These are phyloP conservation scores for Hartigia nigra DNA, from an alignment of 2,888 invertebrate species.

Conservation along the genomic window DNA sequence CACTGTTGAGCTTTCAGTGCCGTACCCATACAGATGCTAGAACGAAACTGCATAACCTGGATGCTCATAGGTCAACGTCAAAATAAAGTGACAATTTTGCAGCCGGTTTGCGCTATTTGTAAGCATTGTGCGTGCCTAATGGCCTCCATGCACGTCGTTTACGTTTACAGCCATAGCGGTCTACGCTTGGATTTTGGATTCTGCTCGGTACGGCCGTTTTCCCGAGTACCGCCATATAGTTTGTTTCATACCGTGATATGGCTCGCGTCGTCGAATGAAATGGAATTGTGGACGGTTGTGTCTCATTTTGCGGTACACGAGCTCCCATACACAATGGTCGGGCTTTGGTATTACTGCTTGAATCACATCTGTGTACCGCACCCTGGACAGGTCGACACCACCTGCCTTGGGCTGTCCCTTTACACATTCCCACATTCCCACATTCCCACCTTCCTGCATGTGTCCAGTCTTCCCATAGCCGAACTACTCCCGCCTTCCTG, in stretches of 20 bases:
- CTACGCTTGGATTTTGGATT: not conserved
- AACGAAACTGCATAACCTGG: not conserved
- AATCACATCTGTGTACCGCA: conserved; percentile 11
- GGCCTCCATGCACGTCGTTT: conserved; percentile 45
- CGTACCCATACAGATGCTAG: not conserved
- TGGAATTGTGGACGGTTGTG: conserved; percentile 32
- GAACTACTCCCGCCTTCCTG: not conserved
- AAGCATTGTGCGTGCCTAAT: conserved; percentile 46
- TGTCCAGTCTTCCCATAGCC: not conserved
- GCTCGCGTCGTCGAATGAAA: conserved; percentile 39
- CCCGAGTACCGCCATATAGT: not conserved
- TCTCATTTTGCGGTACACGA: conserved; percentile 41
- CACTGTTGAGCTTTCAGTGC: not conserved
- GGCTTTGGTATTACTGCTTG: conserved; percentile 6
- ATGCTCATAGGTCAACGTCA: conserved; percentile 34
- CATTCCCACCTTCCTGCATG: not conserved
- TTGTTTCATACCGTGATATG: conserved; percentile 25
- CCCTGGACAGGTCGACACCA: conserved; percentile 22
- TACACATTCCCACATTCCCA: not conserved
- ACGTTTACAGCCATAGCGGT: conserved; percentile 38
- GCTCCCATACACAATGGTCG: not conserved
- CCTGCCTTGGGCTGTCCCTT: not conserved
- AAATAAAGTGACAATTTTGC: conserved; percentile 52
- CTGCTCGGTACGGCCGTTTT: not conserved
- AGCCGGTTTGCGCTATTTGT: conserved; percentile 44